A percentile compares a stretch with the other conserved stretches of the same genome.
Evolutionary conservation across 1,140 invertebrate species (phyloP).

Genomic region (Lepidurus packardi): DNA sequence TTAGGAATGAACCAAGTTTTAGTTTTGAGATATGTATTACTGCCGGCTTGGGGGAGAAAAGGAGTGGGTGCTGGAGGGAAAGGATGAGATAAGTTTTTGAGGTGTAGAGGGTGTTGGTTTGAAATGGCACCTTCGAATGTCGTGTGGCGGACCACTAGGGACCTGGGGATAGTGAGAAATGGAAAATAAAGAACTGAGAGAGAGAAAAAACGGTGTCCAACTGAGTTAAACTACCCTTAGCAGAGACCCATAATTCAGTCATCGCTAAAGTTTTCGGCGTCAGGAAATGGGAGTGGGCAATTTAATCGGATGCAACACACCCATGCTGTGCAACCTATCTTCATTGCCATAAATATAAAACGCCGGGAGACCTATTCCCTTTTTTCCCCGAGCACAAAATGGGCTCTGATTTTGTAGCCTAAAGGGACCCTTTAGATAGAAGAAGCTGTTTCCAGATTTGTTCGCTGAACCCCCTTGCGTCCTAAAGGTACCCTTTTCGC

Average conservation of each 20-base stretch:
- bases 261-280: slow-evolving; percentile 9
- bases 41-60: background rate
- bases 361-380: background rate
- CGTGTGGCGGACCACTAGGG: background rate
- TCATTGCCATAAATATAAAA: slow-evolving; percentile 15
- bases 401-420: background rate
- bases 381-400: background rate
- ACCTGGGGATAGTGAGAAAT: background rate
- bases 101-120: background rate
- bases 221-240: background rate
- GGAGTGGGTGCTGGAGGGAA: background rate
- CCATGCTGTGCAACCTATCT: slow-evolving; percentile 19
- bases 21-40: background rate
- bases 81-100: background rate
- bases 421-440: background rate
- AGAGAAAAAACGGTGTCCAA: background rate
- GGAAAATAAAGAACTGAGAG: background rate
- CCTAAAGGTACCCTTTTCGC: too few relatives aligned
- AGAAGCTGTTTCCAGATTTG: background rate
- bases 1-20: background rate
- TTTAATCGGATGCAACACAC: slow-evolving; percentile 15
- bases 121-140: background rate
- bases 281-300: background rate
- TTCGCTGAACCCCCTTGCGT: too few relatives aligned
- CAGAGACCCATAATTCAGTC: slow-evolving; percentile 13